A percentile compares a stretch with the other conserved stretches of the same genome.
Evolutionary conservation across 1,140 invertebrate genomes (phyloP).

Genomic region (Reticulitermes speratus): DNA sequence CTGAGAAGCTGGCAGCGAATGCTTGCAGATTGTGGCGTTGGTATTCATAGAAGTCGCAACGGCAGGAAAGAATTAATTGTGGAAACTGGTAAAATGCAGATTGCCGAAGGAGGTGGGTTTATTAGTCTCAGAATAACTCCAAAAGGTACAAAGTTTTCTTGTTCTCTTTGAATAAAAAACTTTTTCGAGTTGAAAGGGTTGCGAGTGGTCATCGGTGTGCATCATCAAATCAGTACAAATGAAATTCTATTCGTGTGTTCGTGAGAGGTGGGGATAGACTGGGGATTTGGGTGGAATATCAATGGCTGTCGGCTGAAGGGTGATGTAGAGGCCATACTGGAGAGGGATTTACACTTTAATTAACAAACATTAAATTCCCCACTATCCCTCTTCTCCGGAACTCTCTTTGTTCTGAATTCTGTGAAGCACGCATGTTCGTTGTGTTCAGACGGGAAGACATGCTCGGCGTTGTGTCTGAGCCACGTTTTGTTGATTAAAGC

Average conservation of each 20-base stretch:
- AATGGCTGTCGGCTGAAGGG: neutral
- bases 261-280: too few relatives aligned
- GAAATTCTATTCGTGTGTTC: neutral
- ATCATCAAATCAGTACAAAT: neutral
- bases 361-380: neutral
- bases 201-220: neutral
- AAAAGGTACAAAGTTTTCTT: neutral
- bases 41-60: neutral
- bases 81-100: neutral
- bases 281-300: neutral
- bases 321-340: neutral
- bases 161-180: neutral
- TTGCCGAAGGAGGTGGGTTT: neutral
- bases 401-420: neutral
- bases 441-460: too few relatives aligned
- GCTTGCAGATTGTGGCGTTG: neutral
- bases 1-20: neutral
- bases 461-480: too few relatives aligned
- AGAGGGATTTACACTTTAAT: conserved; percentile 5
- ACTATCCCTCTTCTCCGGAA: neutral
- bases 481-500: too few relatives aligned
- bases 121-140: neutral
- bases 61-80: neutral
- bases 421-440: neutral
- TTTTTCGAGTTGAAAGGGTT: neutral